A percentile compares a stretch with the other conserved stretches of the same genome.
Evolutionary conservation across 2,113 vertebrate genomes (phyloP).

Genomic region (Edolisoma coerulescens): DNA sequence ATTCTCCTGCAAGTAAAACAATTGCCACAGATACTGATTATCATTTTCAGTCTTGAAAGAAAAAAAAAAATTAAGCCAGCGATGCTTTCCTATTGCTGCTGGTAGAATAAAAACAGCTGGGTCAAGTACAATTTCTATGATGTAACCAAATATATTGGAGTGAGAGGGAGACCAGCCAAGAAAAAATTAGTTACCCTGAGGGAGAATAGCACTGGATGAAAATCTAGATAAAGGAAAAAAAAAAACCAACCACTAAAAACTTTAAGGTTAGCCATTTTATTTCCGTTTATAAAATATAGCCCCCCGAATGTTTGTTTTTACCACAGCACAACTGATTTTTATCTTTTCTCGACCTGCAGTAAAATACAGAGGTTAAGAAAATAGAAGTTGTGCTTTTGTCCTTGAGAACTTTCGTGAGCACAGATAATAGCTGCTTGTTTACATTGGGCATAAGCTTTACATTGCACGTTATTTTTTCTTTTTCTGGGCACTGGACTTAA

Average conservation of each 20-base stretch:
- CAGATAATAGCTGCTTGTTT: neutral
- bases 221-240: neutral
- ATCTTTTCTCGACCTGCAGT: neutral
- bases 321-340: neutral
- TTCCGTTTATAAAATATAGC: conserved; percentile 2
- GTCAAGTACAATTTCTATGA: neutral
- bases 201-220: neutral
- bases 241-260: rapidly evolving
- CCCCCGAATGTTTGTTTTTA: neutral
- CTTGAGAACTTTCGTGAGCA: neutral
- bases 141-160: neutral
- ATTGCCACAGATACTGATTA: neutral
- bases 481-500: neutral
- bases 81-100: neutral
- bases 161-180: neutral
- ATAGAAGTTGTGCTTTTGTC: neutral
- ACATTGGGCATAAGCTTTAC: neutral
- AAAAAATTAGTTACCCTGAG: neutral
- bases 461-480: neutral
- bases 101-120: neutral
- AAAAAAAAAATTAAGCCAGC: neutral
- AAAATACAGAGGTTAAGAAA: conserved; percentile 1
- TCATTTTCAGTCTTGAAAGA: neutral
- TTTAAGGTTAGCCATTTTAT: conserved; percentile 6
- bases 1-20: neutral